Evolutionary conservation across 1,140 invertebrate genomes (phyloP), one percentile per base, ranked within the genome.

Genomic region (Anthonomus grandis): DNA sequence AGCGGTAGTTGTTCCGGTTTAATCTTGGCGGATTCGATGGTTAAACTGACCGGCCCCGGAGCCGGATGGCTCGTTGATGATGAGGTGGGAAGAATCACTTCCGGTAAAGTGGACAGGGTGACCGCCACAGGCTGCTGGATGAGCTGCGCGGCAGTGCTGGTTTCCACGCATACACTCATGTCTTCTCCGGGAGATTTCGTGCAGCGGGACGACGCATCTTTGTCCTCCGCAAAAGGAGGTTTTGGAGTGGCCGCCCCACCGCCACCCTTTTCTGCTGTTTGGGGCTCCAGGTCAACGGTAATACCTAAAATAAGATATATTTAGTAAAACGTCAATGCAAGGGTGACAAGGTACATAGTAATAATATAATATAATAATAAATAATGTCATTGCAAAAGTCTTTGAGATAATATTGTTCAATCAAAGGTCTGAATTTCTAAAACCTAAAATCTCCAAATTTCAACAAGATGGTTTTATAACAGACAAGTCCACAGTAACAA

Each of bases 101-200:
- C 54, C 6, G 54, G 19, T 13, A 57, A 5, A 27, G 54, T 49
- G 9, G 54, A 45, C 17, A 50, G 18, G 3, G 42, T 13, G 6
- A 39, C 27, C 12, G 24, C 42, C 15, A 48, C 55, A 39, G 57
- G 45, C 36, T 59, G 57, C n/a, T n/a, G n/a, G n/a, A n/a, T n/a
- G 15, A 44, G 27, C 5, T 38, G 42, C 36, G 27, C 48, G 36
- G 50, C 45, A 21, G 44, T 42, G 21, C 49, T 47, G 39, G 59
- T 62, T 56, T 69, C 66, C 50, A 72, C 62, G 64, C 70, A 72
- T 46, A 72, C 62, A 64, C 69, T 72, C 69, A 71, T 72, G 60
- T 64, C 64, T 57, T 64, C n/a, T n/a, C n/a, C 51, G 56, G 27
- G 27, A 44, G 27, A 18, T 34, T 24, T 19, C 10, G 56, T 6